Conservation (phyloP, 2,113 vertebrate genomes). For the Pseudopodoces humilis region DNA sequence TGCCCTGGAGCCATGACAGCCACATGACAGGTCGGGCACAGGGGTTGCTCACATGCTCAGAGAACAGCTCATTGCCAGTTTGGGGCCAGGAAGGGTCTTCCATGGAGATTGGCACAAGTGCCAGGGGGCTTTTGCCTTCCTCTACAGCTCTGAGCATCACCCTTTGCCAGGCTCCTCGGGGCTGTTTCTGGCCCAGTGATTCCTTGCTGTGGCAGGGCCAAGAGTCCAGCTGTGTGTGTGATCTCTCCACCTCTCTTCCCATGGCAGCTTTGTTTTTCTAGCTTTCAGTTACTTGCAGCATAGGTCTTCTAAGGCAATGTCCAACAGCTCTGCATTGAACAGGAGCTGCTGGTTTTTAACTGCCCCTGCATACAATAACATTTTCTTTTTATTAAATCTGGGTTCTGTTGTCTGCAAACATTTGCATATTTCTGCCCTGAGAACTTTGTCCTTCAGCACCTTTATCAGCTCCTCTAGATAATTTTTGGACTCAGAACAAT, state of each 20-base stretch:
- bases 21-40: rapidly evolving
- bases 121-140: not conserved
- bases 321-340: not conserved
- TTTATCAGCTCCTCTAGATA: not conserved
- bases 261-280: not conserved
- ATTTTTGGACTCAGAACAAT: not conserved
- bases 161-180: not conserved
- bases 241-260: not conserved
- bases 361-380: not conserved
- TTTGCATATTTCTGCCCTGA: not conserved
- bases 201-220: not conserved
- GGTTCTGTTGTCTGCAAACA: not conserved
- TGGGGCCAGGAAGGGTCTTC: not conserved
- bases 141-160: not conserved
- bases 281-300: not conserved
- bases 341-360: not conserved
- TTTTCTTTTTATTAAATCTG: not conserved
- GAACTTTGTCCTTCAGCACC: constrained; percentile 7
- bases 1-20: not conserved
- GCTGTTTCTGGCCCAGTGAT: not conserved
- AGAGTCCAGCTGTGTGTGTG: not conserved
- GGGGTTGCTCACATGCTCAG: not conserved
- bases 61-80: not conserved
- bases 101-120: not conserved
- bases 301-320: not conserved